Evolutionary conservation across 2,113 vertebrate genomes (phyloP).

Genomic region (Gallinago jamesoni): DNA sequence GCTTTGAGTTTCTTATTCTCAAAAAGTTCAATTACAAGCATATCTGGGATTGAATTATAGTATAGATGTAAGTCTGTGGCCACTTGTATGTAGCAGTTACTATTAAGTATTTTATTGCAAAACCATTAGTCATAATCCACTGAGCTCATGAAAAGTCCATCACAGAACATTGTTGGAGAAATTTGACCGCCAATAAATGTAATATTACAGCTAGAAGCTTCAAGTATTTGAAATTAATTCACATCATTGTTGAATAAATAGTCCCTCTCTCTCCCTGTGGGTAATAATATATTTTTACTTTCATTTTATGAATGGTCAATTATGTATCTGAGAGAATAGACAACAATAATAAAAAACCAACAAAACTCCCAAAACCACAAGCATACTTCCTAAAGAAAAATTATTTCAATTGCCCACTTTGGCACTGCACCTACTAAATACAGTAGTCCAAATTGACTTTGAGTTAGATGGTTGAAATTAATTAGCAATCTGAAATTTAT

Average conservation of each 20-base stretch:
- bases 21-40: background rate
- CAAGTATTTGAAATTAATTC: background rate
- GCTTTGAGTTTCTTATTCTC: background rate
- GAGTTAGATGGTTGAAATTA: constrained; percentile 12
- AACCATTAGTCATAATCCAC: background rate
- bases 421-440: background rate
- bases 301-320: background rate
- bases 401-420: background rate
- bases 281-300: background rate
- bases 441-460: constrained; percentile 20
- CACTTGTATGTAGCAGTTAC: background rate
- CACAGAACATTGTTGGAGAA: background rate
- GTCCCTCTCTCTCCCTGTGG: background rate
- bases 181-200: background rate
- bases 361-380: background rate
- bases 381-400: background rate
- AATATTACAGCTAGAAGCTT: background rate
- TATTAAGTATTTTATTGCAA: background rate
- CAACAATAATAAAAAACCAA: background rate
- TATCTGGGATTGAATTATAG: background rate
- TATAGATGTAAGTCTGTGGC: background rate
- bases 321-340: background rate
- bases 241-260: background rate
- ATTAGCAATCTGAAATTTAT: constrained; percentile 11
- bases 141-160: background rate